Evolutionary conservation across 2,797 vertebrate species (phyloP).

Genomic region (Nannoperca australis): DNA sequence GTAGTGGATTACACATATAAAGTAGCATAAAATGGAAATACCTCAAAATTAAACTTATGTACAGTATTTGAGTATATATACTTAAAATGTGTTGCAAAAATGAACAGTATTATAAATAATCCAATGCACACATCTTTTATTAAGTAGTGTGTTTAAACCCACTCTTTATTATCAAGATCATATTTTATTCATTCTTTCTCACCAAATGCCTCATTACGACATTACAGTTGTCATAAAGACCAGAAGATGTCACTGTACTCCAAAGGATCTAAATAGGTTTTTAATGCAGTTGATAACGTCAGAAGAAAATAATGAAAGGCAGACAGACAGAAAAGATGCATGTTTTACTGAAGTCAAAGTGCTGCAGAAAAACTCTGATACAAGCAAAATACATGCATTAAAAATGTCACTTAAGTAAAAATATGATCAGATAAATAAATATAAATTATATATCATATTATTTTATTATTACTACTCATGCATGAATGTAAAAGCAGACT

Average conservation of each 20-base stretch:
- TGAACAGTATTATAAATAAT: background rate
- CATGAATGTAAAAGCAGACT: background rate
- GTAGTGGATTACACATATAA: rapidly evolving
- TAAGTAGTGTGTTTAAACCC: background rate
- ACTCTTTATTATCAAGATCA: background rate
- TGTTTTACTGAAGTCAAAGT: background rate
- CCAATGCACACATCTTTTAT: background rate
- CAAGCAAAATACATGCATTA: background rate
- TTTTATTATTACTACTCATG: background rate
- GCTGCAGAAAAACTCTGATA: background rate
- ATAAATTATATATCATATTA: too few relatives aligned
- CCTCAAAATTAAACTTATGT: background rate
- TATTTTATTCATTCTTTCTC: too few relatives aligned
- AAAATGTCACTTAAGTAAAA: background rate
- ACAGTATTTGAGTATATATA: background rate
- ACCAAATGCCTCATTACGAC: background rate
- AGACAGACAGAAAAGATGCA: background rate
- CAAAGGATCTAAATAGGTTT: background rate
- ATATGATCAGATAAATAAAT: background rate
- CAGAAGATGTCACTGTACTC: constrained; percentile 68
- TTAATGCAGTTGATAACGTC: background rate
- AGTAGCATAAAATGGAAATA: background rate
- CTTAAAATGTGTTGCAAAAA: background rate
- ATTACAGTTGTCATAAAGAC: background rate
- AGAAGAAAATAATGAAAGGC: background rate